Evolutionary conservation across 2,797 vertebrate species (phyloP).

Genomic region (Cichlasoma orientale): DNA sequence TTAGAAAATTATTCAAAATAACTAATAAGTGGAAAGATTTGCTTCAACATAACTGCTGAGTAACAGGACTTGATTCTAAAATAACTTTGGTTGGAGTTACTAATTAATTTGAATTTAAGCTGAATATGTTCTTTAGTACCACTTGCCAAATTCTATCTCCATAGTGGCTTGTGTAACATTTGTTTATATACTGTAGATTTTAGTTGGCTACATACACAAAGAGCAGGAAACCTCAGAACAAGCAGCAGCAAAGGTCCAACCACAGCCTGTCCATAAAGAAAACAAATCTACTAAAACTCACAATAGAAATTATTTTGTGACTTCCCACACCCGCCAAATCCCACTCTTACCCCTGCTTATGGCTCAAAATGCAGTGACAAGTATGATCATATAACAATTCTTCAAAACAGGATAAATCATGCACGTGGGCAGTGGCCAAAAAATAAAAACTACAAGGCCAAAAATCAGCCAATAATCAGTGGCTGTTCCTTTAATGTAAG

Average conservation of each 20-base stretch:
- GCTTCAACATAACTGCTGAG: neutral
- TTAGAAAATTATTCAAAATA: neutral
- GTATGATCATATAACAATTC: too few species aligned
- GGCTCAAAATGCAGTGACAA: neutral
- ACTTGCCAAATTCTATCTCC: neutral
- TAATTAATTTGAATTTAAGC: neutral
- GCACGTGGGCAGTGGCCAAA: neutral
- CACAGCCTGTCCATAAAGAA: rapidly evolving
- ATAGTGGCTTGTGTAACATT: too few species aligned
- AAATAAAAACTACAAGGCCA: neutral
- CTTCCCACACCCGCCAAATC: neutral
- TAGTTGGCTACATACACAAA: neutral
- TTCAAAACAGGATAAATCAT: too few species aligned
- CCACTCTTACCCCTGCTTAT: neutral
- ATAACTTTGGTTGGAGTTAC: too few species aligned
- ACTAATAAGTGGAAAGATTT: neutral
- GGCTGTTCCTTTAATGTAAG: neutral
- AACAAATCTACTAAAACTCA: neutral
- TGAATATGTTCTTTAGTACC: neutral
- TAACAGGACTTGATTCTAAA: neutral
- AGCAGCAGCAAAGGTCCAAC: rapidly evolving
- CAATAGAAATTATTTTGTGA: neutral
- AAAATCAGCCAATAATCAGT: neutral
- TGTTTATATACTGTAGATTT: neutral
- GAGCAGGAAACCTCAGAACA: neutral